Evolutionary conservation across 2,888 invertebrate species (phyloP), one percentile per base, ranked within the genome.

Genomic region (Pseudeuparius sepicola): DNA sequence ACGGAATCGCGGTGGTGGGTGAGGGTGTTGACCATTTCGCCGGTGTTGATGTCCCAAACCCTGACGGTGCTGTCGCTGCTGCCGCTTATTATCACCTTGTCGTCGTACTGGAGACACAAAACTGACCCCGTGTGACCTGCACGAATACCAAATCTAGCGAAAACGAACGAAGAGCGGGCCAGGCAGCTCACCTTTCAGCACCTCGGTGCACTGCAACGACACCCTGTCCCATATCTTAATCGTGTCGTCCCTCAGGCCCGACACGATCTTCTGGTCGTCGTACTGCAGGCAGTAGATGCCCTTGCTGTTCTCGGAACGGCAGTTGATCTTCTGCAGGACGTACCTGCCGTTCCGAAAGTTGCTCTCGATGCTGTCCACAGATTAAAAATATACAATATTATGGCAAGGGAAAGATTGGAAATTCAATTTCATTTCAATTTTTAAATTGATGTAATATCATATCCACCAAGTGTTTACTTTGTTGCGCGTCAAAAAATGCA

Each of bases 1-100:
- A 99, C 98, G 34, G 98, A 98, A 66, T 99, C 98, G 64, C 96
- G 94, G 65, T 99, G 98, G 66, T 99, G 98, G 54, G 97, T 96
- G 45, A 99, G 74, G 0, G 97, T 97, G 65, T 96, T 97, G 38
- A 96, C 79, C 88, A 97, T 92, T 57, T 88, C 92, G 2, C 97
- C 97, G 1, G 87, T 84, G 52, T 76, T 74, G 2, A 97, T 94
- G 65, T 94, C 93, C 98, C 98, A 99, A 14, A 99, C 97, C 34
- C 97, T 77, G 24, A 98, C 97, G 2, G 98, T 98, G 41, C 94
- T 87, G 68, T 98, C 98, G 48, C 92, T 92, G 9, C 94, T 94
- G 33, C 98, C 97, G 40, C 92, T 93, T 49, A 98, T 96, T 54
- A 99, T 98, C 39, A 98, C 51, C 56, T 92, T 86, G 60, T 96